phyloP scores from a whole-genome alignment of 1,140 invertebrate species.

The Diachasma alloeum region DNA sequence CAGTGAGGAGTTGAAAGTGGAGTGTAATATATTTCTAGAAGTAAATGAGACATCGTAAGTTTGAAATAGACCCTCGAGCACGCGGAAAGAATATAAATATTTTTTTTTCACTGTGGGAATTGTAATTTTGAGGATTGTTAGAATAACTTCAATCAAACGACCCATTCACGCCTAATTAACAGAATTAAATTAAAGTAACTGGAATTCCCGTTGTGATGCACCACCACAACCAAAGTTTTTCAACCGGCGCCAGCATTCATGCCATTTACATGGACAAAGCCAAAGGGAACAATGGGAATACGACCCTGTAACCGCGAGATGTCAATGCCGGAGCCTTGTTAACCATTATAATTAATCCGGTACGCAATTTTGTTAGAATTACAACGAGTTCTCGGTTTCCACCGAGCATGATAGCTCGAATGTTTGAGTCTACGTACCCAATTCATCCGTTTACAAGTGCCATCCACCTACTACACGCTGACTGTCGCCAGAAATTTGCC shows the following conservation, averaged over 20 bases:
- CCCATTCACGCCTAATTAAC: too few relatives aligned
- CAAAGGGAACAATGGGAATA: slow-evolving; percentile 5
- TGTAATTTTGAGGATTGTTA: too few relatives aligned
- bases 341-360: slow-evolving; percentile 19
- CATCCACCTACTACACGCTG: neutral
- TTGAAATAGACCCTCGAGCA: neutral
- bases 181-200: neutral
- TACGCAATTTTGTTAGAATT: slow-evolving; percentile 17
- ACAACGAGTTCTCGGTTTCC: neutral
- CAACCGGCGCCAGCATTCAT: neutral
- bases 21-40: too few relatives aligned
- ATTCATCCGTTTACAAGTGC: neutral
- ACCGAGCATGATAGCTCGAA: neutral
- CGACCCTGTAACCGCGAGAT: neutral
- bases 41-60: neutral
- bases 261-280: too few relatives aligned
- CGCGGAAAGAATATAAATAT: too few relatives aligned
- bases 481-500: neutral
- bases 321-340: slow-evolving; percentile 3
- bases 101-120: too few relatives aligned
- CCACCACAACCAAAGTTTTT: neutral
- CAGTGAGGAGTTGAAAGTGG: too few relatives aligned
- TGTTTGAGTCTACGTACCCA: neutral
- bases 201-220: neutral
- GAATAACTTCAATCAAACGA: too few relatives aligned